Conservation (phyloP, 2,888 invertebrate species). For the Leucania comma region DNA sequence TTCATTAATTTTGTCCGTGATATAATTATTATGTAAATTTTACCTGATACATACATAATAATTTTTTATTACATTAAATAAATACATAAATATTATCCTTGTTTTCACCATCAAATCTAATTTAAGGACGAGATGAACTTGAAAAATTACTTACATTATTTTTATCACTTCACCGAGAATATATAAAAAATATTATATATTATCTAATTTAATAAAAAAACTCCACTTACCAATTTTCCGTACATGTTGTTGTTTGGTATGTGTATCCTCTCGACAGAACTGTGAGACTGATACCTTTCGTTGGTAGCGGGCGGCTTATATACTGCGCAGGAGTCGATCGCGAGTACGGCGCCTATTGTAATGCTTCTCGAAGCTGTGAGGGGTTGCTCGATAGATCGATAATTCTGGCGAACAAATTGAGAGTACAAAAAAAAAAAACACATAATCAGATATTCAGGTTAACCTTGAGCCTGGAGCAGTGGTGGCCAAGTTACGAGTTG, state of each 20-base stretch:
- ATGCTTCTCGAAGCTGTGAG: slow-evolving; percentile 48
- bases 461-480: too few relatives aligned
- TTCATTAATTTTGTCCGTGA: too few relatives aligned
- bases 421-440: too few relatives aligned
- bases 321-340: slow-evolving; percentile 58
- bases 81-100: too few relatives aligned
- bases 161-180: background rate
- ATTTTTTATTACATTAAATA: too few relatives aligned
- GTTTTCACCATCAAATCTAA: too few relatives aligned
- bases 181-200: background rate
- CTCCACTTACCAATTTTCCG: slow-evolving; percentile 86
- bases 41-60: too few relatives aligned
- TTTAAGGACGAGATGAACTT: background rate
- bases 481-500: too few relatives aligned
- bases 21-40: too few relatives aligned
- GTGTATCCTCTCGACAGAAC: slow-evolving; percentile 84
- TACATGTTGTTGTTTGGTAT: slow-evolving; percentile 76
- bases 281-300: slow-evolving; percentile 84
- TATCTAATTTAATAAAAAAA: slow-evolving; percentile 9
- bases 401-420: too few relatives aligned
- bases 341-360: slow-evolving; percentile 34
- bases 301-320: slow-evolving; percentile 62
- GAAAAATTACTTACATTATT: background rate
- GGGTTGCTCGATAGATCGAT: slow-evolving; percentile 11
- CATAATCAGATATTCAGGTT: too few relatives aligned